These are phyloP conservation scores for Falco naumanni DNA, from an alignment of 2,797 vertebrate genomes.

Conservation along the genomic window DNA sequence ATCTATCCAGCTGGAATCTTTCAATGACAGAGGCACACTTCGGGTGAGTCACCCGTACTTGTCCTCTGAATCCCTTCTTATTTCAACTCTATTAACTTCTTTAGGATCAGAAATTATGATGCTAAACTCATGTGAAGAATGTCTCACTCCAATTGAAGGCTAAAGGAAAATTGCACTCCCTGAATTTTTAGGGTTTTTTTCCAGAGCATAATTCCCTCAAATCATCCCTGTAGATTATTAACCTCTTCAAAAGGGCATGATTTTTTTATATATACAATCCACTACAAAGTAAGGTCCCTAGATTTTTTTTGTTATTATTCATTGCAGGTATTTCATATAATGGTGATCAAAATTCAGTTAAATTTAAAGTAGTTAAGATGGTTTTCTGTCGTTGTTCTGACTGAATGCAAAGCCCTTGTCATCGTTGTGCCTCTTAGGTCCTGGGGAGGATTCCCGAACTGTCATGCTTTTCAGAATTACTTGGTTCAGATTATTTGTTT, in stretches of 20 bases:
- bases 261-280: neutral
- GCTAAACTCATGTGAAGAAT: neutral
- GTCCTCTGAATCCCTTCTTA: neutral
- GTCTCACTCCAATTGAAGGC: neutral
- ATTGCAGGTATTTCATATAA: neutral
- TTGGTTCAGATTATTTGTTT: neutral
- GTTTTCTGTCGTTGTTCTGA: neutral
- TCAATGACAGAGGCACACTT: neutral
- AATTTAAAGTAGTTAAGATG: neutral
- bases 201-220: neutral
- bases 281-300: neutral
- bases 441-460: neutral
- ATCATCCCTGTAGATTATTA: neutral
- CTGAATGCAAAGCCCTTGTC: neutral
- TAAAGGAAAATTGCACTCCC: neutral
- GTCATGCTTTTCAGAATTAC: neutral
- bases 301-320: neutral
- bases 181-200: neutral
- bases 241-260: neutral
- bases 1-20: conserved; percentile 22
- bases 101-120: neutral
- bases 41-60: neutral
- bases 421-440: neutral
- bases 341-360: neutral
- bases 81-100: neutral